A percentile compares a stretch with the other conserved stretches of the same genome.
Conservation (phyloP, 2,888 invertebrate species). For the Rhagophthalmus giganteus region DNA sequence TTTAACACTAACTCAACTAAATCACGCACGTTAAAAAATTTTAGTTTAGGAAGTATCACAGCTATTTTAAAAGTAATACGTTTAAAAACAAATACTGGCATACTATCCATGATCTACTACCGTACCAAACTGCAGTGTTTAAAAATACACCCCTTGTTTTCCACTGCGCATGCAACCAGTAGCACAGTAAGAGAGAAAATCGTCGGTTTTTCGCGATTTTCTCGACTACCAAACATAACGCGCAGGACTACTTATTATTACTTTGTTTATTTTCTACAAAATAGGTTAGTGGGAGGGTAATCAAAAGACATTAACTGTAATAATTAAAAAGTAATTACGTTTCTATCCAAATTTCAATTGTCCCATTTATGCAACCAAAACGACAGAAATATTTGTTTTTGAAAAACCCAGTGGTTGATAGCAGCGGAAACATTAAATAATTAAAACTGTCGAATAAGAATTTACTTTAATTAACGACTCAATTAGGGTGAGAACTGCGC, state of each 20-base stretch:
- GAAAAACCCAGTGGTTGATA: too few relatives aligned
- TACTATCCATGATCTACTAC: conserved; percentile 33
- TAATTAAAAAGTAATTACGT: too few relatives aligned
- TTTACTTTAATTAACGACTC: too few relatives aligned
- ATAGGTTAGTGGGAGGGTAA: not conserved
- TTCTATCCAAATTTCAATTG: too few relatives aligned
- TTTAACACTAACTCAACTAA: not conserved
- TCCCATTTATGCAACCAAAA: not conserved
- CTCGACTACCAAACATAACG: conserved; percentile 4
- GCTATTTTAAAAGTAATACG: conserved; percentile 23
- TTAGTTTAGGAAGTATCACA: conserved; percentile 32
- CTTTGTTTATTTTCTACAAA: not conserved
- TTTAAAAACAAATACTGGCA: conserved; percentile 34
- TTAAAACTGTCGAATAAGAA: too few relatives aligned
- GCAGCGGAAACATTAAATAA: too few relatives aligned
- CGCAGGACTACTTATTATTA: not conserved
- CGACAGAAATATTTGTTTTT: not conserved
- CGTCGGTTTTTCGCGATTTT: conserved; percentile 24
- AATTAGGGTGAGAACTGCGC: too few relatives aligned
- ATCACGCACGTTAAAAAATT: conserved; percentile 16
- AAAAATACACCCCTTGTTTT: conserved; percentile 33
- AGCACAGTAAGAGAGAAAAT: conserved; percentile 2
- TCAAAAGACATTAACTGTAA: too few relatives aligned
- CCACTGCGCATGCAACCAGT: conserved; percentile 23
- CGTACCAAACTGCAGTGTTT: conserved; percentile 24